Conservation (phyloP, 92 coral and sea anemone genomes). For the Porites divaricata region DNA sequence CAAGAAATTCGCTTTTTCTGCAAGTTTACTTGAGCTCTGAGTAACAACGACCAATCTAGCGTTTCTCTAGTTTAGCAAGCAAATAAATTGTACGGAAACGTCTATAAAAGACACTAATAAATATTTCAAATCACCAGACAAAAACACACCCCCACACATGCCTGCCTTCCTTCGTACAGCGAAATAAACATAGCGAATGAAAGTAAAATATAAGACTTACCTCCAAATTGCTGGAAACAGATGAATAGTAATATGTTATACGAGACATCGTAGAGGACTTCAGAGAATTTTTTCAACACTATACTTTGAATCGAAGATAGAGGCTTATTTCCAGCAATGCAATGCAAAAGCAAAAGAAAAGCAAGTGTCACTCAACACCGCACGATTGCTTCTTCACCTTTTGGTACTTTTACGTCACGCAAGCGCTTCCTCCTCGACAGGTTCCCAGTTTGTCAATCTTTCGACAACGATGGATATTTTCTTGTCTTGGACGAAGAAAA, state of each 20-base stretch:
- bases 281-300: neutral
- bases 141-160: too few relatives aligned
- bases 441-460: neutral
- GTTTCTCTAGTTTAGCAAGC: neutral
- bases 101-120: too few relatives aligned
- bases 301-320: neutral
- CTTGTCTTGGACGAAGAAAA: neutral
- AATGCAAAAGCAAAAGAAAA: neutral
- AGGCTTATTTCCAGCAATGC: neutral
- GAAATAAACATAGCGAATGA: too few relatives aligned
- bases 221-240: constrained; percentile 76
- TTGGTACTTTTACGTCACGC: constrained; percentile 27
- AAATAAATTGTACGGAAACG: neutral
- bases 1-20: neutral
- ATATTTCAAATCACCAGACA: too few relatives aligned
- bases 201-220: constrained; percentile 35
- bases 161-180: too few relatives aligned
- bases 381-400: neutral
- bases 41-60: neutral
- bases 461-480: constrained; percentile 10
- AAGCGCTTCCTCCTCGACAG: constrained; percentile 9
- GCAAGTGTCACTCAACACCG: neutral
- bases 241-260: constrained; percentile 54
- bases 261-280: constrained; percentile 29
- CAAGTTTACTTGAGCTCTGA: neutral